A percentile compares a stretch with the other conserved stretches of the same genome.
These are phyloP conservation scores for Dysdera silvatica DNA, from an alignment of 1,140 invertebrate species.

Conservation along the genomic window DNA sequence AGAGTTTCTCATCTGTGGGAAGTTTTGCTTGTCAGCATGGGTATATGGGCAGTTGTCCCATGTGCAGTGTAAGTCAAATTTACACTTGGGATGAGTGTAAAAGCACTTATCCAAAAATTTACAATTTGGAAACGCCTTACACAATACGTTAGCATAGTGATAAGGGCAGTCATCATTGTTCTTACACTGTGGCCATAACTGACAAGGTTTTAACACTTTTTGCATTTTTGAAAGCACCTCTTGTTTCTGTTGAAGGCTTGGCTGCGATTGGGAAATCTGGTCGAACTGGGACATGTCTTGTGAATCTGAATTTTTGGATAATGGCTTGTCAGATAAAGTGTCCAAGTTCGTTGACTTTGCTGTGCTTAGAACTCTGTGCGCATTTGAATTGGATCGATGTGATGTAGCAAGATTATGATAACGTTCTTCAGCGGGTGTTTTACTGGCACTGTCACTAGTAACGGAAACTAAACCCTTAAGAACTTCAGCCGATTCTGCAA, in stretches of 20 bases:
- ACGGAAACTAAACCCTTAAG: neutral
- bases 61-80: constrained; percentile 74
- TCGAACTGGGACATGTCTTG: neutral
- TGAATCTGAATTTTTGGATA: constrained; percentile 15
- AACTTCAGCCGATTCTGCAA: neutral
- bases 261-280: neutral
- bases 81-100: constrained; percentile 86
- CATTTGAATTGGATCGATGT: constrained; percentile 44
- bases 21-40: constrained; percentile 51
- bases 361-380: constrained; percentile 41
- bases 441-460: neutral
- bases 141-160: constrained; percentile 55
- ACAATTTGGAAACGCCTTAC: constrained; percentile 71
- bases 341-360: constrained; percentile 27
- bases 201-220: constrained; percentile 47
- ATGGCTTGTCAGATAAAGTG: neutral
- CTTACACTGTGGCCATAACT: constrained; percentile 62
- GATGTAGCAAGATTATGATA: neutral
- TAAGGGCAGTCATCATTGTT: constrained; percentile 57
- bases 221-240: constrained; percentile 8
- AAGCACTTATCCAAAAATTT: constrained; percentile 78
- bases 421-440: neutral
- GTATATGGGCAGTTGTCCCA: constrained; percentile 74
- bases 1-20: neutral
- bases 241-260: neutral